Percentiles rank a stretch among this genome's conserved stretches.
These are phyloP conservation scores for Peromyscus melanophrys DNA, from an alignment of 2,797 vertebrate species.

Conservation along the genomic window DNA sequence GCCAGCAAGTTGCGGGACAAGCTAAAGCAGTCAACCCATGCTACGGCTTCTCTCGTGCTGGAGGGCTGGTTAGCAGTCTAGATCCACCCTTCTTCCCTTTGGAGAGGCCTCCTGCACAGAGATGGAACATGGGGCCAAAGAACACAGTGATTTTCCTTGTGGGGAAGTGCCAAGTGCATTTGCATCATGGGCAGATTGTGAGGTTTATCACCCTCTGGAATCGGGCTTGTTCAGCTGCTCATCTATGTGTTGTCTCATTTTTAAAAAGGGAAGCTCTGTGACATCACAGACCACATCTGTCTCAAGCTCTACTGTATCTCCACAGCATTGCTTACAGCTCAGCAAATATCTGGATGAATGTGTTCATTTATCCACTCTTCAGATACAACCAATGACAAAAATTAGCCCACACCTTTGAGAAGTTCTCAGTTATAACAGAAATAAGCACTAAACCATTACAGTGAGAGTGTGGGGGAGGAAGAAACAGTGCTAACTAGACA, in stretches of 20 bases:
- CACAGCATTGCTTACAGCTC: neutral
- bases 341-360: slow-evolving; percentile 45
- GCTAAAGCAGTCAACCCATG: slow-evolving; percentile 69
- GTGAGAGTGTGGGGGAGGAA: neutral
- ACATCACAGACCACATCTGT: neutral
- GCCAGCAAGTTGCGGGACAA: slow-evolving; percentile 84
- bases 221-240: slow-evolving; percentile 43
- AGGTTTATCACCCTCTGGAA: slow-evolving; percentile 36
- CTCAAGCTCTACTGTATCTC: neutral
- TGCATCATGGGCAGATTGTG: slow-evolving; percentile 16
- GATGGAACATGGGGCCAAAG: slow-evolving; percentile 59
- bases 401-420: neutral
- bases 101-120: neutral
- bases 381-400: slow-evolving; percentile 32
- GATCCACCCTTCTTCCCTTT: slow-evolving; percentile 67
- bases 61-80: slow-evolving; percentile 82
- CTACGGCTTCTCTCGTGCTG: slow-evolving; percentile 68
- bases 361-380: slow-evolving; percentile 40
- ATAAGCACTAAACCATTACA: neutral
- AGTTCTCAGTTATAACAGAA: slow-evolving; percentile 5
- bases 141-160: neutral
- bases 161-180: slow-evolving; percentile 59
- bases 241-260: neutral
- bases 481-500: neutral
- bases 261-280: slow-evolving; percentile 33